Evolutionary conservation across 2,888 invertebrate species (phyloP), one percentile per base, ranked within the genome.

Genomic region (Aromia moschata): DNA sequence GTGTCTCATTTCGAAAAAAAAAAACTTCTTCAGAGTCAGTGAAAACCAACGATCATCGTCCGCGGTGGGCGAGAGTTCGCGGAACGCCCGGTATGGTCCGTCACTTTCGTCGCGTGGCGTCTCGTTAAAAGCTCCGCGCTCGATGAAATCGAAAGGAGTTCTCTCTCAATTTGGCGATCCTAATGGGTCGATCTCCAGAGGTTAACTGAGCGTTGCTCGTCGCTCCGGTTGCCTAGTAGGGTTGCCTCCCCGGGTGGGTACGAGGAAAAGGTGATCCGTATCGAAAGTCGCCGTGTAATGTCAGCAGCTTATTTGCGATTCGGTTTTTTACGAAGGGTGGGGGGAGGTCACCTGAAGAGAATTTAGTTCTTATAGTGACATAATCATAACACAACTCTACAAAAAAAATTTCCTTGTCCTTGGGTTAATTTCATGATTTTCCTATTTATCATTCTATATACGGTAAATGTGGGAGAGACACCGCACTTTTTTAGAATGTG

Each of bases 171-270:
- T 59, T 64, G 62, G 67, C 69, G 72, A 70, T 70, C 71, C 70
- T 70, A 66, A 70, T 72, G 66, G 62, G 62, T 65, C 71, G 72
- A 72, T 75, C 67, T 72, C 67, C 63, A 65, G 64, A 67, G 70
- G 70, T 71, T 72, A 71, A 75, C 76, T 76, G 75, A 64, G 55
- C 18, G 45, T 64, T 61, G 56, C 30, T 53, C 52, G 52, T 33
- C 25, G 45, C 17, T 45, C 40, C 25, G 51, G 54, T 33, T 37
- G 58, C 56, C 61, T 62, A 33, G 65, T 69, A 69, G 65, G 65
- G 67, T 67, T 60, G 67, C 57, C 47, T 45, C 54, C 56, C 55
- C 57, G 60, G 57, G 16, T 14, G 18, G n/a, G 62, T 63, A 65
- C 65, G 60, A 63, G 65, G 61, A 62, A 65, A 65, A 63, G 46